These are phyloP conservation scores for Chrosomus eos DNA, from an alignment of 2,797 vertebrate genomes.

Conservation along the genomic window DNA sequence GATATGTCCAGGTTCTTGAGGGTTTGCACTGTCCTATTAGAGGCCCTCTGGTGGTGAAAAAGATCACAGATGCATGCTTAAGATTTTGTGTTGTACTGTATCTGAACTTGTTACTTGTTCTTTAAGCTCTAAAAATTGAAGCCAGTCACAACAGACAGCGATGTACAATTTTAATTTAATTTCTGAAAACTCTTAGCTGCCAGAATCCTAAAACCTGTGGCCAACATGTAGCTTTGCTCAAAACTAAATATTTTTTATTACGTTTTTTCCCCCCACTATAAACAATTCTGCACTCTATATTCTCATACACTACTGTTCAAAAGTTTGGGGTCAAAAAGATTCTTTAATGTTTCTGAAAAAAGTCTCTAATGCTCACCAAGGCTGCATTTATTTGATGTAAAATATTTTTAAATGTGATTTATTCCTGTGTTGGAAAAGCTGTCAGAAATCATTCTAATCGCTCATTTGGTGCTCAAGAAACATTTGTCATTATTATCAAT, in stretches of 20 bases:
- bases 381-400: background rate
- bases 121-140: slow-evolving; percentile 1
- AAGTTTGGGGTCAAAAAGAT: background rate
- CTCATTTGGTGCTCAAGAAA: background rate
- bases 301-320: slow-evolving; percentile 48
- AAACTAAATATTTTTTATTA: background rate
- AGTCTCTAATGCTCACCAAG: background rate
- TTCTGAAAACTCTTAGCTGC: background rate
- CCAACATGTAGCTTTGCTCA: slow-evolving; percentile 14
- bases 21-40: background rate
- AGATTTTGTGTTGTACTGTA: slow-evolving; percentile 18
- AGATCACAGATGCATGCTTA: background rate
- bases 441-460: background rate
- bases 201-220: background rate
- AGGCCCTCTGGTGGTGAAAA: slow-evolving; percentile 39
- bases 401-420: background rate
- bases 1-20: slow-evolving; percentile 3
- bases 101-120: slow-evolving; percentile 19
- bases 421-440: background rate
- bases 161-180: background rate
- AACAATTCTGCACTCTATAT: background rate
- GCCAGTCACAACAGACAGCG: background rate
- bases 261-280: background rate
- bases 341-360: background rate
- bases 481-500: background rate